These are phyloP conservation scores for Oikopleura dioica DNA, from an alignment of 23 tunicate species.

Conservation along the genomic window DNA sequence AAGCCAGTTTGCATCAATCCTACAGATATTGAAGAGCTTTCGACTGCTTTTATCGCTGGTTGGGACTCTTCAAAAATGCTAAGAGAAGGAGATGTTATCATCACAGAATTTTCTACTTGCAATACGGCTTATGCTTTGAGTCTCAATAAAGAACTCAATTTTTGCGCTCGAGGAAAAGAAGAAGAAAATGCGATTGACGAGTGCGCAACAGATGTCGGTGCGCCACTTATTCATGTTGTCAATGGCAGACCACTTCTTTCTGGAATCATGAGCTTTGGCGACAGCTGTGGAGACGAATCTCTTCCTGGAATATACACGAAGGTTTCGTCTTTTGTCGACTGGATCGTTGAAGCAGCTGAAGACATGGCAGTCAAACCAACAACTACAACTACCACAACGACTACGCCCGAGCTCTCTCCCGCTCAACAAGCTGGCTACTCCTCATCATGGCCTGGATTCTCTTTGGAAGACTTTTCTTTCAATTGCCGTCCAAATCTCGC, in stretches of 20 bases:
- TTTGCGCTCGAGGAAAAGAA: conserved; percentile 23
- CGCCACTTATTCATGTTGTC: neutral
- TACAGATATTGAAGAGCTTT: too few relatives aligned
- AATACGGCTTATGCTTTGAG: neutral
- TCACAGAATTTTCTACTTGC: neutral
- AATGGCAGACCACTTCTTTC: neutral
- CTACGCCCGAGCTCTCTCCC: neutral
- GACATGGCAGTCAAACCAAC: neutral
- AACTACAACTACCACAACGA: neutral
- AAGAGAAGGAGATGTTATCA: neutral
- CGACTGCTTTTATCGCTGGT: neutral
- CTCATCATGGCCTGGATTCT: neutral
- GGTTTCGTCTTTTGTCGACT: neutral
- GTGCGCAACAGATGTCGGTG: conserved; percentile 38
- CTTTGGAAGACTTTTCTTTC: neutral
- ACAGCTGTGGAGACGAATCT: neutral
- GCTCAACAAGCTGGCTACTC: neutral
- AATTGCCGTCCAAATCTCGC: neutral
- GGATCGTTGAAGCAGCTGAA: neutral
- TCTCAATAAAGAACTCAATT: neutral
- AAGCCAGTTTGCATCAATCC: neutral
- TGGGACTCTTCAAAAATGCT: neutral
- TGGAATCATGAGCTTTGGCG: neutral
- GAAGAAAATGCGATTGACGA: conserved; percentile 60
- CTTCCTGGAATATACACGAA: neutral